Evolutionary conservation across 1,140 invertebrate species (phyloP).

Genomic region (Planococcus citri): DNA sequence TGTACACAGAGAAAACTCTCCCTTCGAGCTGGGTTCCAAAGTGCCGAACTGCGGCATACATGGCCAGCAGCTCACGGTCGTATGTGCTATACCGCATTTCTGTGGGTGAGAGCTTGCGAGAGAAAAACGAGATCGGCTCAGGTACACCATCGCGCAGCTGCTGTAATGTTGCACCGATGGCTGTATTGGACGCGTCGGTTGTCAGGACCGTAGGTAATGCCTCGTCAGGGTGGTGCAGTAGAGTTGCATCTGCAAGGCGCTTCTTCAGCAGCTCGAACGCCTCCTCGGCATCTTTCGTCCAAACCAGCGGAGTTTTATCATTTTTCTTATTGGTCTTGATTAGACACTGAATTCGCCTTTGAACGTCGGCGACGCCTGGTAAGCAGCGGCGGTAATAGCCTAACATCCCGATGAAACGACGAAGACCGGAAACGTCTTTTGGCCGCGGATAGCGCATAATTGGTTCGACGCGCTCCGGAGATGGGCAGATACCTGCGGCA

Average conservation of each 20-base stretch:
- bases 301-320: slow-evolving; percentile 15
- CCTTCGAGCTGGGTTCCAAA: slow-evolving; percentile 35
- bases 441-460: background rate
- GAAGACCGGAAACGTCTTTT: background rate
- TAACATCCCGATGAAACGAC: slow-evolving; percentile 31
- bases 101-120: slow-evolving; percentile 27
- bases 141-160: slow-evolving; percentile 26
- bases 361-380: slow-evolving; percentile 28
- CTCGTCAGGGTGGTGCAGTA: slow-evolving; percentile 16
- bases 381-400: slow-evolving; percentile 32
- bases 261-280: slow-evolving; percentile 29
- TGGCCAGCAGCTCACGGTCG: slow-evolving; percentile 37
- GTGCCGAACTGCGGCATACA: slow-evolving; percentile 34
- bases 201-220: slow-evolving; percentile 28
- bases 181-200: slow-evolving; percentile 25
- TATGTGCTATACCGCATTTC: slow-evolving; percentile 29
- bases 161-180: slow-evolving; percentile 27
- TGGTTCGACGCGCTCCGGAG: slow-evolving; percentile 6
- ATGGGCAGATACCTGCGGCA: slow-evolving; percentile 26
- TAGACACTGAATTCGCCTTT: slow-evolving; percentile 28
- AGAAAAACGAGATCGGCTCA: slow-evolving; percentile 27
- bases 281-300: slow-evolving; percentile 24
- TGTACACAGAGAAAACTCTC: slow-evolving; percentile 31
- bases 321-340: slow-evolving; percentile 25
- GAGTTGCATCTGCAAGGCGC: slow-evolving; percentile 28